These are phyloP conservation scores for Tetramorium alpestre DNA, from an alignment of 1,140 invertebrate genomes.

Conservation along the genomic window DNA sequence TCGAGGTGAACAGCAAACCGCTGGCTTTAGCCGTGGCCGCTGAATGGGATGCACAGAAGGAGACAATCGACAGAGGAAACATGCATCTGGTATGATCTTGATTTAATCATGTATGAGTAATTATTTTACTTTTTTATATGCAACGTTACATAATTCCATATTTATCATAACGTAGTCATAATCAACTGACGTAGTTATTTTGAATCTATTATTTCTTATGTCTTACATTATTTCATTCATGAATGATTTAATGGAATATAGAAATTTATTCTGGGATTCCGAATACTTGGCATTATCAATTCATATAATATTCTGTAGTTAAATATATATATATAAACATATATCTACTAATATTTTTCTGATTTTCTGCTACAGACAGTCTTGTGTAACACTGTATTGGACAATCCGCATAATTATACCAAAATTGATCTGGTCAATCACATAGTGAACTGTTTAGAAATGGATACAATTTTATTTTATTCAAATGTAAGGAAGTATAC, in stretches of 20 bases:
- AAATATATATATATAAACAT: neutral
- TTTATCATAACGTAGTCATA: neutral
- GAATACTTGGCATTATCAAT: neutral
- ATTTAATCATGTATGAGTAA: neutral
- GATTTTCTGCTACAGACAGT: conserved; percentile 88
- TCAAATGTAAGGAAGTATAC: conserved; percentile 87
- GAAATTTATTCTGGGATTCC: neutral
- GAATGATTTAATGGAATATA: neutral
- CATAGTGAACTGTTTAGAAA: conserved; percentile 93
- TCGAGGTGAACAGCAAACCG: conserved; percentile 93
- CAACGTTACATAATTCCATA: neutral
- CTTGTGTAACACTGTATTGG: conserved; percentile 95
- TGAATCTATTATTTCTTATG: conserved; percentile 35
- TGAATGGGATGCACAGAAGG: conserved; percentile 96
- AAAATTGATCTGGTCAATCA: conserved; percentile 92
- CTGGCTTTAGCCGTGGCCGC: conserved; percentile 95
- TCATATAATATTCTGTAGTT: neutral
- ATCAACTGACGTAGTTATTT: neutral
- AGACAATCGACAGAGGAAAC: conserved; percentile 90
- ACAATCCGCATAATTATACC: conserved; percentile 95
- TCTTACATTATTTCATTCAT: neutral
- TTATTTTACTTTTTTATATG: neutral
- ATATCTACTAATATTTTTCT: neutral
- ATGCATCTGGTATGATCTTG: conserved; percentile 94
- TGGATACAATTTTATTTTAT: conserved; percentile 94